Evolutionary conservation across 2,113 vertebrate genomes (phyloP), one percentile per base, ranked within the genome.

Genomic region (Pteropus alecto): DNA sequence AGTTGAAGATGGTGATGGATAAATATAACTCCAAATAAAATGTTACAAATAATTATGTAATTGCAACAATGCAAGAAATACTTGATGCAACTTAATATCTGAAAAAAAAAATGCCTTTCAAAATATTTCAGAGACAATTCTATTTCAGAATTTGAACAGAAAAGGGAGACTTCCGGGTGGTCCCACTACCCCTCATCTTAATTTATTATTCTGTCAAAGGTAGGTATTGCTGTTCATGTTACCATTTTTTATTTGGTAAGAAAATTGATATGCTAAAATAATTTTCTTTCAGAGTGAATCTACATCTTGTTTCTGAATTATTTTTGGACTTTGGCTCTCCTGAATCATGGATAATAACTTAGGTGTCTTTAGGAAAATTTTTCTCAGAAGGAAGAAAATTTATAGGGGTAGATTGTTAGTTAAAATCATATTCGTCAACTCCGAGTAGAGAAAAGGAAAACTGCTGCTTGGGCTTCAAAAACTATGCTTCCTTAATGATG

Each of bases 211-310:
- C 30, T 79, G 15, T 71, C 51, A 78, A 60, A 93, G 35, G 18
- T 9, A 58, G 28, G 26, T 61, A 7, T 12, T 43, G 43, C 54
- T 83, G 56, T 24, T 78, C 35, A 51, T 19, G 9, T 73, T 86
- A 30, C 35, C 24, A 11, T 77, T 68, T 92, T 24, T 46, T 81
- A 82, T 48, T 60, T 78, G 60, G 65, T 77, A 56, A 83, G n/a
- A 86, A 88, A 73, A 78, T n/a, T 60, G n/a, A 28, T 28, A 51
- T 35, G 38, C 35, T 73, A 58, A 79, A 70, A 67, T 85, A 77
- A 95, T 87, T 46, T 95, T 58, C 26, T 77, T 93, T 33, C 60
- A 56, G 86, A 46, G 65, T 96, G 38, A 61, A 67, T 56, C n/a
- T 63, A 74, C 81, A 74, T 14, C 18, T 87, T 41, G 6, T 71